Conservation (phyloP, 2,113 vertebrate species). For the Pluvialis apricaria region DNA sequence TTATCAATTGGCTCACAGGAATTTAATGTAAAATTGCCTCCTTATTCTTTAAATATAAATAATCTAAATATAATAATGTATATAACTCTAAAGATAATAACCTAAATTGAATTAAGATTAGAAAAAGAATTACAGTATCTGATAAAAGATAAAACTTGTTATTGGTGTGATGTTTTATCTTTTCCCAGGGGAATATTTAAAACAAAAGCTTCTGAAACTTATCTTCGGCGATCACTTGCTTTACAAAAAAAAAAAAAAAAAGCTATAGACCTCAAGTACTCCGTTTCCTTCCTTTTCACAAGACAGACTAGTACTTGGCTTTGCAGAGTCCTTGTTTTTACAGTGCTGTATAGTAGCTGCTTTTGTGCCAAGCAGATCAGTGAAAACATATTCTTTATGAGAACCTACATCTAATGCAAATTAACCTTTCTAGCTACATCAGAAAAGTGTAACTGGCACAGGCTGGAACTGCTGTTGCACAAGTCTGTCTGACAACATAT, state of each 20-base stretch:
- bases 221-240: not conserved
- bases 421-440: not conserved
- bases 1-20: not conserved
- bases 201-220: not conserved
- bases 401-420: not conserved
- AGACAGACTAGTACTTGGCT: not conserved
- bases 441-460: not conserved
- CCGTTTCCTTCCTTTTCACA: not conserved
- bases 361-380: not conserved
- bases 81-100: not conserved
- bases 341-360: not conserved
- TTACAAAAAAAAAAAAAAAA: not conserved
- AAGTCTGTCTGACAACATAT: not conserved
- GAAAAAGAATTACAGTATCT: not conserved
- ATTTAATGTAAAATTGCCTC: not conserved
- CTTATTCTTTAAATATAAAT: not conserved
- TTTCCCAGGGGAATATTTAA: not conserved
- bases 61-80: not conserved
- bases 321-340: not conserved
- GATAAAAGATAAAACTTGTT: not conserved
- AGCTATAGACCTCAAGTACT: not conserved
- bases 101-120: not conserved
- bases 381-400: not conserved
- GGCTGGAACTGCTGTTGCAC: not conserved
- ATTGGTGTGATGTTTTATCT: not conserved